A percentile compares a stretch with the other conserved stretches of the same genome.
Conservation (phyloP, 2,797 vertebrate genomes). For the Sphaeramia orbicularis region DNA sequence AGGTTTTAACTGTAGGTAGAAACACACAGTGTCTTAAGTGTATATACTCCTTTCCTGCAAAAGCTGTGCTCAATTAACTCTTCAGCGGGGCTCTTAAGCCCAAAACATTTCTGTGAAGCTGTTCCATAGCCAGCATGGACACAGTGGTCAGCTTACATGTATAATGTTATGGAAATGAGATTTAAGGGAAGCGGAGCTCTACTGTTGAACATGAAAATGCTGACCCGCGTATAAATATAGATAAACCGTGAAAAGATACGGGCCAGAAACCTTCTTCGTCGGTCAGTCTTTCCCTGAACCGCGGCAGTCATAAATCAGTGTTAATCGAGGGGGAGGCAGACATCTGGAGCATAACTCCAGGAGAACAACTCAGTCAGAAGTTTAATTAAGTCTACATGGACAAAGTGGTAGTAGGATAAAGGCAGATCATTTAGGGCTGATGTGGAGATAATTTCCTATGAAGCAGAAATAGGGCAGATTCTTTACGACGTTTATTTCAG, state of each 20-base stretch:
- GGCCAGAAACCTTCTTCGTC: conserved; percentile 22
- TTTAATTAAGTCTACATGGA: conserved; percentile 73
- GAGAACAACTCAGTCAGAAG: conserved; percentile 68
- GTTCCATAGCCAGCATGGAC: background rate
- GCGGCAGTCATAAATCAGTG: conserved; percentile 60
- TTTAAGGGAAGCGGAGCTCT: conserved; percentile 19
- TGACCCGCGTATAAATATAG: conserved; percentile 36
- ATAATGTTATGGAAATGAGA: conserved; percentile 50
- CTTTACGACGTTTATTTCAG: conserved; percentile 41
- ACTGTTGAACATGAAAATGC: conserved; percentile 25
- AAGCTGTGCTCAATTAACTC: background rate
- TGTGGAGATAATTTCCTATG: conserved; percentile 58
- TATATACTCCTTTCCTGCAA: conserved; percentile 2
- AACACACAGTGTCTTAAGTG: conserved; percentile 25
- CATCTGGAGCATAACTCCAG: conserved; percentile 57
- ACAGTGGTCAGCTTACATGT: conserved; percentile 17
- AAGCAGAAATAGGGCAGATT: conserved; percentile 52
- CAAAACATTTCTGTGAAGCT: conserved; percentile 28
- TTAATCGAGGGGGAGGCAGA: conserved; percentile 61
- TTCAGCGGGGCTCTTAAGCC: conserved; percentile 29
- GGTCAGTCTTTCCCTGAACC: conserved; percentile 47
- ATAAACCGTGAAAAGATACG: conserved; percentile 8
- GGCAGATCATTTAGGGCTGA: conserved; percentile 57
- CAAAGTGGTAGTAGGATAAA: conserved; percentile 51
- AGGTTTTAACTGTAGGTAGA: conserved; percentile 12